Evolutionary conservation across 2,888 invertebrate species (phyloP).

Genomic region (Balanococcus diminutus): DNA sequence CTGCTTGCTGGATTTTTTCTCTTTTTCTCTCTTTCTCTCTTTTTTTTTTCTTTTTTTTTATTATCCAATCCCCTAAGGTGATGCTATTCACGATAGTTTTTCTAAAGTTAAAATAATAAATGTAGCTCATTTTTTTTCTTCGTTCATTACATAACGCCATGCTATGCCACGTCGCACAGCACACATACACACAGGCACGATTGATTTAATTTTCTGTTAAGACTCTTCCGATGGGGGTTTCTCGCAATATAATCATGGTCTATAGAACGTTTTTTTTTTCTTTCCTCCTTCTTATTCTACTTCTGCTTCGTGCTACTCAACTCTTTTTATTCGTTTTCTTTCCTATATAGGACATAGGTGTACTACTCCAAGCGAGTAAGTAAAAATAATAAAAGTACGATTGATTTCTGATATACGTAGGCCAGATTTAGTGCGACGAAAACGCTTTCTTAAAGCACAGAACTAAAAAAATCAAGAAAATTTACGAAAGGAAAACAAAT

Average conservation of each 20-base stretch:
- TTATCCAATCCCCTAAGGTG: constrained; percentile 45
- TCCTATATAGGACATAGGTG: background rate
- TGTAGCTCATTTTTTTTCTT: constrained; percentile 4
- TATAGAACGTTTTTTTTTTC: background rate
- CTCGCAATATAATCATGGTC: background rate
- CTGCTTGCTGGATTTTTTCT: background rate
- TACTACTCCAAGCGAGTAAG: background rate
- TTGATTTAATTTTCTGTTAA: constrained; percentile 13
- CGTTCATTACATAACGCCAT: background rate
- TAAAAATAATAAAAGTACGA: background rate
- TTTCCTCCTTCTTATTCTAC: background rate
- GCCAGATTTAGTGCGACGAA: too few species aligned
- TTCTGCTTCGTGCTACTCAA: background rate
- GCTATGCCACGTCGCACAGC: background rate
- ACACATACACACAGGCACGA: background rate
- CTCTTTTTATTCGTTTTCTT: background rate
- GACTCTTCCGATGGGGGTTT: constrained; percentile 1
- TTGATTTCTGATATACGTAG: too few species aligned
- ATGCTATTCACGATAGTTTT: constrained; percentile 42
- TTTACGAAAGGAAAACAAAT: too few species aligned
- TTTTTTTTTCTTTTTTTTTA: background rate
- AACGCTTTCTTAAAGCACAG: too few species aligned
- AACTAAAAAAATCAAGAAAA: too few species aligned
- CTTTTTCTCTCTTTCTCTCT: background rate
- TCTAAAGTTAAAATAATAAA: constrained; percentile 31